Percentiles rank a stretch among this genome's conserved stretches.
These are phyloP conservation scores for Forficula auricularia DNA, from an alignment of 1,140 invertebrate species.

Conservation along the genomic window DNA sequence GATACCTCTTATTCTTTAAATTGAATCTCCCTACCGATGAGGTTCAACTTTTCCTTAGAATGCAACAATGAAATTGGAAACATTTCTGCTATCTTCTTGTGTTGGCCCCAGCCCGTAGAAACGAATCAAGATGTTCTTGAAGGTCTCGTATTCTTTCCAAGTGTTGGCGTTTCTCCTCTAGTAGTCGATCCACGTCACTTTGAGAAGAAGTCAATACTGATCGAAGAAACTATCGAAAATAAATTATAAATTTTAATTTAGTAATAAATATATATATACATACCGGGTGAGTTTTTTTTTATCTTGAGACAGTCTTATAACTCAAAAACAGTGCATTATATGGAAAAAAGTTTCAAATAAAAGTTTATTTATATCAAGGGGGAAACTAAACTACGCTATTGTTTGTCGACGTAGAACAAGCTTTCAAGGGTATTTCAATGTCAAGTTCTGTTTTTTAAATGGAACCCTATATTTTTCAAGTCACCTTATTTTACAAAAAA, in stretches of 20 bases:
- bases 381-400: no score
- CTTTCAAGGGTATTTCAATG: no score
- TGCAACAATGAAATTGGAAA: slow-evolving; percentile 16
- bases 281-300: background rate
- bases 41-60: no score
- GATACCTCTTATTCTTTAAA: no score
- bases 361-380: background rate
- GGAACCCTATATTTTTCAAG: no score
- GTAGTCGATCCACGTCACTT: slow-evolving; percentile 44
- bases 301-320: background rate
- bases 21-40: no score
- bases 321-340: background rate
- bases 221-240: slow-evolving; percentile 25
- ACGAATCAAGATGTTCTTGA: slow-evolving; percentile 33
- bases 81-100: slow-evolving; percentile 42
- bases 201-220: slow-evolving; percentile 43
- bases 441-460: no score
- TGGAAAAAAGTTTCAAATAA: background rate
- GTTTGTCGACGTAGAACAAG: no score
- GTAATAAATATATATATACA: background rate
- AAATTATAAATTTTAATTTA: background rate
- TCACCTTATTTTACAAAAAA: no score
- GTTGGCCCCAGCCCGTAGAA: slow-evolving; percentile 30
- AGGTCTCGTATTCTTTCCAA: slow-evolving; percentile 44
- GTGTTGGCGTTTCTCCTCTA: slow-evolving; percentile 55